Conservation (phyloP, 2,113 vertebrate species). For the Cichladusa arquata region DNA sequence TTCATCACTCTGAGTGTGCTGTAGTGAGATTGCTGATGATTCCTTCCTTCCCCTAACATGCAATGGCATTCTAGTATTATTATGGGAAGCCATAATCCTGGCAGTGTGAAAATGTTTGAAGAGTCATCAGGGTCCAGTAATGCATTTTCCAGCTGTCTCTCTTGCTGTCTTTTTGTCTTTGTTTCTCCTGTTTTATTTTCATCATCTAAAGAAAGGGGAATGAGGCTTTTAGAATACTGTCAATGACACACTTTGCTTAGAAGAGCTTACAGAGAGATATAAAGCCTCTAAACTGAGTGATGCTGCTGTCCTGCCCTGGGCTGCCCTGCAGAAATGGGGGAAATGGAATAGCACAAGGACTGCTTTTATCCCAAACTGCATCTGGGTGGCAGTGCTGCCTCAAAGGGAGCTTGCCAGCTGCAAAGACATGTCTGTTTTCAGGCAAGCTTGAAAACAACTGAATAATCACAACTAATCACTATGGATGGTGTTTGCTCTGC, state of each 20-base stretch:
- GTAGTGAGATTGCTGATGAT: not conserved
- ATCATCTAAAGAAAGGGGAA: not conserved
- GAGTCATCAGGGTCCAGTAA: not conserved
- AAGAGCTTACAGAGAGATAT: not conserved
- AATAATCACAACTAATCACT: not conserved
- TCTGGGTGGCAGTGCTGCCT: not conserved
- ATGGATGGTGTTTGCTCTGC: rapidly evolving
- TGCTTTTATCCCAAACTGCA: not conserved
- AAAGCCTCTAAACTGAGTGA: not conserved
- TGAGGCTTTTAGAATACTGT: not conserved
- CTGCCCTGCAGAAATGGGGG: not conserved
- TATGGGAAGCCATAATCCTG: not conserved
- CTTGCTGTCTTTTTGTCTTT: not conserved
- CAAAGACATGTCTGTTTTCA: not conserved
- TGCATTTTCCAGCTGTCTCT: not conserved
- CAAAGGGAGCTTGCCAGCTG: rapidly evolving
- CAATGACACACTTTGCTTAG: not conserved
- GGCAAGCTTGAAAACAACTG: not conserved
- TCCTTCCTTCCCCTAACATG: not conserved
- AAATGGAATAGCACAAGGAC: rapidly evolving
- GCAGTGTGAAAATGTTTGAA: not conserved
- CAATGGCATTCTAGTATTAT: not conserved
- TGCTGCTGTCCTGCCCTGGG: not conserved
- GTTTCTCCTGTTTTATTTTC: not conserved
- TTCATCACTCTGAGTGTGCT: not conserved